These are phyloP conservation scores for Neoitamus cyanurus DNA, from an alignment of 2,888 invertebrate genomes.

Conservation along the genomic window DNA sequence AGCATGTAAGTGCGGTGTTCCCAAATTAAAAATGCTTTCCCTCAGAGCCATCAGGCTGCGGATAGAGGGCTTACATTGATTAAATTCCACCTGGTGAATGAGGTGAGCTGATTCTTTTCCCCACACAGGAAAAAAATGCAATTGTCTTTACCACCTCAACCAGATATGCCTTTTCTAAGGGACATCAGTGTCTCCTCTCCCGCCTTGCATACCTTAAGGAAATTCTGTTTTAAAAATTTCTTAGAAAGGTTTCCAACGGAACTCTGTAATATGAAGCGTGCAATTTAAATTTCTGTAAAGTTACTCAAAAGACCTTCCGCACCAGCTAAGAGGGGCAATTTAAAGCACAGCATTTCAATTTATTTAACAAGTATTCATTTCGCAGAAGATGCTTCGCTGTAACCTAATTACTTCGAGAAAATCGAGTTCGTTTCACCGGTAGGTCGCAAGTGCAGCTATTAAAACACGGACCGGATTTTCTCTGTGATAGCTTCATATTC, in stretches of 20 bases:
- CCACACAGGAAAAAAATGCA: not conserved
- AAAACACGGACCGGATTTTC: not conserved
- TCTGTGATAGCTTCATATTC: not conserved
- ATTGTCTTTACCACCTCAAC: not conserved
- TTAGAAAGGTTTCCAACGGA: not conserved
- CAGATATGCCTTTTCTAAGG: not conserved
- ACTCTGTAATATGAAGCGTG: not conserved
- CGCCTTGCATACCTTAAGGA: not conserved
- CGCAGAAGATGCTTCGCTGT: not conserved
- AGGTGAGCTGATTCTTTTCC: not conserved
- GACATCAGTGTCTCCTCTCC: not conserved
- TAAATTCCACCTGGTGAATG: not conserved
- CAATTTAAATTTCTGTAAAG: not conserved
- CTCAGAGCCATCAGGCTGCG: not conserved
- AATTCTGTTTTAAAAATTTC: not conserved
- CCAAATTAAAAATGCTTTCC: constrained; percentile 1
- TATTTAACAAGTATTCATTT: not conserved
- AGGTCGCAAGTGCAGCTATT: not conserved
- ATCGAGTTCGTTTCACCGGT: not conserved
- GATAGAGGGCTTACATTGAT: not conserved
- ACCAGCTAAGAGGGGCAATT: not conserved
- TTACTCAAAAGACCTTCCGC: not conserved
- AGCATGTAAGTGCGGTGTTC: not conserved
- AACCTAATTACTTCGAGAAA: not conserved
- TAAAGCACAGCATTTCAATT: not conserved